A percentile compares a stretch with the other conserved stretches of the same genome.
These are phyloP conservation scores for Diloba caeruleocephala DNA, from an alignment of 2,888 invertebrate genomes.

Conservation along the genomic window DNA sequence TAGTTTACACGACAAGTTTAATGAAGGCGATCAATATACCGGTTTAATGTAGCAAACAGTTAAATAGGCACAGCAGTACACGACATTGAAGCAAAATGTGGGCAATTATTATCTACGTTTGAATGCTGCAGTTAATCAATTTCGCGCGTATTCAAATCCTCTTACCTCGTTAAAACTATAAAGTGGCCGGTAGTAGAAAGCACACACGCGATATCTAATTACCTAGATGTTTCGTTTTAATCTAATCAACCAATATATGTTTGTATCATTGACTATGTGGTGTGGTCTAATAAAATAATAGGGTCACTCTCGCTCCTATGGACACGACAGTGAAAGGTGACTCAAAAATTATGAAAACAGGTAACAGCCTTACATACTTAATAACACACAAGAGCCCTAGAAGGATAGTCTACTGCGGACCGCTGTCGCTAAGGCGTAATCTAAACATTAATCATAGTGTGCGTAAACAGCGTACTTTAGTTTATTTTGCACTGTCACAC, in stretches of 20 bases:
- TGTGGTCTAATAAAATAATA: too few species aligned
- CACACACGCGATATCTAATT: slow-evolving; percentile 22
- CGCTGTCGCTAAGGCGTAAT: too few species aligned
- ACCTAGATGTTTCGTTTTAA: slow-evolving; percentile 19
- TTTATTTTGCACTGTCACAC: too few species aligned
- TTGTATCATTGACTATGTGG: not conserved
- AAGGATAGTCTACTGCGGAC: too few species aligned
- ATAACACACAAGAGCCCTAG: too few species aligned
- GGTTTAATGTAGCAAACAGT: not conserved
- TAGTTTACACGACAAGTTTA: slow-evolving; percentile 7
- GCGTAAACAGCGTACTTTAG: too few species aligned
- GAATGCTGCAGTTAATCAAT: slow-evolving; percentile 52
- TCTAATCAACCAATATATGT: slow-evolving; percentile 14
- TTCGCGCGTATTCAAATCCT: slow-evolving; percentile 35
- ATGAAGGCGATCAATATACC: slow-evolving; percentile 12
- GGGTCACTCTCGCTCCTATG: too few species aligned
- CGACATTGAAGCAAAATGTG: slow-evolving; percentile 14
- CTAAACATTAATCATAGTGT: too few species aligned
- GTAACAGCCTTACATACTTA: too few species aligned
- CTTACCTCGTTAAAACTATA: slow-evolving; percentile 25
- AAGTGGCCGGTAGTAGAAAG: slow-evolving; percentile 46
- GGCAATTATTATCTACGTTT: slow-evolving; percentile 29
- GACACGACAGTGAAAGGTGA: too few species aligned
- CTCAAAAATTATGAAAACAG: too few species aligned
- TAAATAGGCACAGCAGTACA: slow-evolving; percentile 8